Percentiles rank a stretch among this genome's conserved stretches.
phyloP scores from a whole-genome alignment of 2,888 invertebrate species.

The Nymphalis polychloros region DNA sequence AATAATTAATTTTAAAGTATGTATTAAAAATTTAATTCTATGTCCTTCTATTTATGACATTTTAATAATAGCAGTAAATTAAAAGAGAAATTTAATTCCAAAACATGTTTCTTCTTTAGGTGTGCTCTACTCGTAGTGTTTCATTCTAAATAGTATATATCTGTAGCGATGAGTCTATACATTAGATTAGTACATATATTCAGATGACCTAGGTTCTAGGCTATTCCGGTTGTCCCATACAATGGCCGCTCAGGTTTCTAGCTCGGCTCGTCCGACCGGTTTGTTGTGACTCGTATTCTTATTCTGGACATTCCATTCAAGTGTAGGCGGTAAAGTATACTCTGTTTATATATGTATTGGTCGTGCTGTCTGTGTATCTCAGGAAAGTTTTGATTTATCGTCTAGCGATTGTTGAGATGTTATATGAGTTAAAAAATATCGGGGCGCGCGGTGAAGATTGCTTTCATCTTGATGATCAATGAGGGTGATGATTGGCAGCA shows the following conservation, averaged over 20 bases:
- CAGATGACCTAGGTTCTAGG: conserved; percentile 61
- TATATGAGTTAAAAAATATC: neutral
- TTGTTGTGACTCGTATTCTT: conserved; percentile 40
- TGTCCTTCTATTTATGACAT: too few relatives aligned
- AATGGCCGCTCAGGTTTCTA: conserved; percentile 69
- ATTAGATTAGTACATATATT: conserved; percentile 18
- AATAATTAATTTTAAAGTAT: too few relatives aligned
- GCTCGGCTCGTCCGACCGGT: conserved; percentile 59
- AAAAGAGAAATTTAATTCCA: too few relatives aligned
- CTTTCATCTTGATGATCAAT: too few relatives aligned
- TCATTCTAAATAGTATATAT: neutral
- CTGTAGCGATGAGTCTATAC: neutral
- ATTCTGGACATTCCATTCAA: conserved; percentile 32
- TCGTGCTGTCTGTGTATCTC: neutral
- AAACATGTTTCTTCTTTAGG: too few relatives aligned
- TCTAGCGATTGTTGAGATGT: neutral
- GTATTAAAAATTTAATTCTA: too few relatives aligned
- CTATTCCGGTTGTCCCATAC: conserved; percentile 46
- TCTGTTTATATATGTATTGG: neutral
- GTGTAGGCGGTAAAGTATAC: conserved; percentile 26
- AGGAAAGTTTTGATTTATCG: neutral
- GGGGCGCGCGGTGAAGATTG: too few relatives aligned
- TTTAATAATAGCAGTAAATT: too few relatives aligned
- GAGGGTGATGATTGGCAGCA: too few relatives aligned
- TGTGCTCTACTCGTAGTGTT: neutral